Percentiles rank a stretch among this genome's conserved stretches.
These are phyloP conservation scores for Aphodius sticticus DNA, from an alignment of 2,888 invertebrate species.

Conservation along the genomic window DNA sequence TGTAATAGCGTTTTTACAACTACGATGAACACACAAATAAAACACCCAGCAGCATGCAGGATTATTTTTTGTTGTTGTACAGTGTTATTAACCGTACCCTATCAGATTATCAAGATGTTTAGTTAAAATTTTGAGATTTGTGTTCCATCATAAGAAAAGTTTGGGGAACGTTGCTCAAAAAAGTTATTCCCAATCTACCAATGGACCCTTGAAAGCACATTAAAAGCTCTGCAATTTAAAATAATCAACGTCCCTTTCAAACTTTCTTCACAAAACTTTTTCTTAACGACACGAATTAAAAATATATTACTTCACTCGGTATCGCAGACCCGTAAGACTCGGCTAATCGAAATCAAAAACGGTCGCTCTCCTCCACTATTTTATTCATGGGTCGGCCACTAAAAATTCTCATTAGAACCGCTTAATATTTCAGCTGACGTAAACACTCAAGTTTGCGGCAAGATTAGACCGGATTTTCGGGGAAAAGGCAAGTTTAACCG, in stretches of 20 bases:
- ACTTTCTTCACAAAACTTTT: not conserved
- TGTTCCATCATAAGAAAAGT: too few species aligned
- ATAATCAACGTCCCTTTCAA: not conserved
- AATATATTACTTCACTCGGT: not conserved
- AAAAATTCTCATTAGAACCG: conserved; percentile 22
- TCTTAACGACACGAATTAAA: not conserved
- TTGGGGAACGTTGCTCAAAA: too few species aligned
- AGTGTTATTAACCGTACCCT: too few species aligned
- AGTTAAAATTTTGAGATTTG: too few species aligned
- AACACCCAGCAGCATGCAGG: too few species aligned
- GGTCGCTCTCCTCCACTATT: conserved; percentile 10
- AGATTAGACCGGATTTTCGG: conserved; percentile 24
- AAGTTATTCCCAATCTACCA: not conserved
- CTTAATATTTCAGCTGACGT: conserved; percentile 31
- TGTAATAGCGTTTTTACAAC: too few species aligned
- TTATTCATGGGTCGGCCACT: not conserved
- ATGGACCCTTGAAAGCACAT: not conserved
- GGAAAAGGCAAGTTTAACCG: not conserved
- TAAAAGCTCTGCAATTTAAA: not conserved
- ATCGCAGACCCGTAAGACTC: not conserved
- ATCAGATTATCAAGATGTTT: too few species aligned
- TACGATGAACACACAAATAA: too few species aligned
- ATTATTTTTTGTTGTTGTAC: too few species aligned
- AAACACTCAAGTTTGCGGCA: conserved; percentile 28
- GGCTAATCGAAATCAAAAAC: not conserved